A percentile compares a stretch with the other conserved stretches of the same genome.
These are phyloP conservation scores for Pungitius pungitius DNA, from an alignment of 2,113 vertebrate species.

Conservation along the genomic window DNA sequence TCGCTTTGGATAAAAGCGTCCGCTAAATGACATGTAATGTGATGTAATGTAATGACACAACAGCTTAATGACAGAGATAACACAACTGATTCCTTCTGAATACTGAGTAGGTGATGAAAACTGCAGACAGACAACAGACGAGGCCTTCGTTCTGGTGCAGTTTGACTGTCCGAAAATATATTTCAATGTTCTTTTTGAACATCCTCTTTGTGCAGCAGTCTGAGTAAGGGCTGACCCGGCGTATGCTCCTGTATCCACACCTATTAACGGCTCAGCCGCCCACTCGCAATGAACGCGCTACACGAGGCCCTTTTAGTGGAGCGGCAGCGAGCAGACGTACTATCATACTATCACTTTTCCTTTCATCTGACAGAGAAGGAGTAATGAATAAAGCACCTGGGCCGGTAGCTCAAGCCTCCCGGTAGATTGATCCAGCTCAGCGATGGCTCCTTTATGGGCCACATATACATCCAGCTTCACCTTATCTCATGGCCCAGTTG, in stretches of 20 bases:
- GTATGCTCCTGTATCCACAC: background rate
- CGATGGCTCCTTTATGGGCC: conserved; percentile 60
- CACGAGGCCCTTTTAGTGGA: conserved; percentile 7
- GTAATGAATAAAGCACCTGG: conserved; percentile 58
- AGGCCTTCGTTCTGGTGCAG: too few species aligned
- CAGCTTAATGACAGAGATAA: background rate
- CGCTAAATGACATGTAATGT: too few species aligned
- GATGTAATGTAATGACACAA: too few species aligned
- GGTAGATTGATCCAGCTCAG: conserved; percentile 60
- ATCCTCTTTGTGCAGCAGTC: background rate
- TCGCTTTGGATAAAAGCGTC: too few species aligned
- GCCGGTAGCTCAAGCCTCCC: conserved; percentile 41
- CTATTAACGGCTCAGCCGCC: background rate
- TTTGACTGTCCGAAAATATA: too few species aligned
- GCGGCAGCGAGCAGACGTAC: background rate
- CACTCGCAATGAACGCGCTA: background rate
- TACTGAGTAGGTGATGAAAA: too few species aligned
- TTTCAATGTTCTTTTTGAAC: background rate
- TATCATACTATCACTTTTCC: conserved; percentile 48
- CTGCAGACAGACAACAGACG: too few species aligned
- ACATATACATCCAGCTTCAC: conserved; percentile 54
- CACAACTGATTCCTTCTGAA: too few species aligned
- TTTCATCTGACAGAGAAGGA: conserved; percentile 49
- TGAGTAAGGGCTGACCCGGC: conserved; percentile 12
- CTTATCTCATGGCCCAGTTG: conserved; percentile 50